Percentiles rank a stretch among this genome's conserved stretches.
Evolutionary conservation across 2,113 vertebrate species (phyloP).

Genomic region (Dinomys branickii): DNA sequence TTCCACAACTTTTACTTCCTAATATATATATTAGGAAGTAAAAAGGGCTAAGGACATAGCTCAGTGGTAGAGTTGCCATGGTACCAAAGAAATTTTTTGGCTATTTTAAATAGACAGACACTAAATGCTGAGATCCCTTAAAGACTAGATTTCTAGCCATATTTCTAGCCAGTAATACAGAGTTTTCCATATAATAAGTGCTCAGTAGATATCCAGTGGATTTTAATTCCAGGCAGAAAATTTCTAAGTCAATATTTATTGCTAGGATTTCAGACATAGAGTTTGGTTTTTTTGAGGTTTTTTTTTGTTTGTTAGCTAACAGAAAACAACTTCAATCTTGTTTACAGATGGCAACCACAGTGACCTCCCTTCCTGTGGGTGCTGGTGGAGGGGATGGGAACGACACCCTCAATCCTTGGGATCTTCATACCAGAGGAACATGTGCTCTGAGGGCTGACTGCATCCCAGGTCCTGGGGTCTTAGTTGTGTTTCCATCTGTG

Average conservation of each 20-base stretch:
- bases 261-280: background rate
- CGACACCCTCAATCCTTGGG: no score
- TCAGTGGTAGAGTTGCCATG: background rate
- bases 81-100: background rate
- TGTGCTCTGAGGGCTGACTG: no score
- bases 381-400: no score
- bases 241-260: background rate
- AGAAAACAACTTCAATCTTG: no score
- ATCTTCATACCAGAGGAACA: no score
- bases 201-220: background rate
- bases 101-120: background rate
- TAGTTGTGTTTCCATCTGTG: no score
- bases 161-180: background rate
- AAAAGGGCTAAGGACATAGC: background rate
- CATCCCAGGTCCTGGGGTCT: no score
- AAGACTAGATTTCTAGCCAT: background rate
- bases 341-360: no score
- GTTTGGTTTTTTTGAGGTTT: background rate
- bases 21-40: no score
- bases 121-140: background rate
- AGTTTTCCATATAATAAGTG: slow-evolving; percentile 26
- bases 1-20: no score
- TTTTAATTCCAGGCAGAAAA: slow-evolving; percentile 36
- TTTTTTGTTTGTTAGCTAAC: no score
- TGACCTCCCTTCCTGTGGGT: no score